Percentiles rank a stretch among this genome's conserved stretches.
Evolutionary conservation across 2,888 invertebrate genomes (phyloP).

Genomic region (Neuroscelio doddi): DNA sequence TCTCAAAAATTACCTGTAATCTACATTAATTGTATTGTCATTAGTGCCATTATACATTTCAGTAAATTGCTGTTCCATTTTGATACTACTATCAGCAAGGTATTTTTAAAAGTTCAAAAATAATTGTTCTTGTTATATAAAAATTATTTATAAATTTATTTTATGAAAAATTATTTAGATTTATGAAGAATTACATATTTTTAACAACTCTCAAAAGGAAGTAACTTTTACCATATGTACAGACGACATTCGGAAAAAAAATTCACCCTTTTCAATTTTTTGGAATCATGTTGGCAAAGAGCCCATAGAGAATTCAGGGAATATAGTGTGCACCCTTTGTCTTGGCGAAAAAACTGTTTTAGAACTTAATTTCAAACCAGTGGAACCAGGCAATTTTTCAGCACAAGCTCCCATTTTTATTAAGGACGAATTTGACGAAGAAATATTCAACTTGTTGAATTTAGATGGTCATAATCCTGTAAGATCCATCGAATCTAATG

Average conservation of each 20-base stretch:
- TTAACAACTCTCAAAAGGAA: slow-evolving; percentile 46
- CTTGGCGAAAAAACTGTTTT: slow-evolving; percentile 56
- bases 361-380: slow-evolving; percentile 57
- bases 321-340: slow-evolving; percentile 53
- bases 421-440: slow-evolving; percentile 54
- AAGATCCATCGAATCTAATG: slow-evolving; percentile 57
- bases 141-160: neutral
- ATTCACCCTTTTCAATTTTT: slow-evolving; percentile 58
- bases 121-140: neutral
- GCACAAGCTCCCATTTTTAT: slow-evolving; percentile 66
- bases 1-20: slow-evolving; percentile 47
- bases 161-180: slow-evolving; percentile 10
- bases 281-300: slow-evolving; percentile 49
- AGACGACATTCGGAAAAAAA: slow-evolving; percentile 49
- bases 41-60: slow-evolving; percentile 47
- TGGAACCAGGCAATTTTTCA: slow-evolving; percentile 51
- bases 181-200: slow-evolving; percentile 34
- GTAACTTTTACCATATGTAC: slow-evolving; percentile 58
- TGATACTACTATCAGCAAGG: slow-evolving; percentile 32
- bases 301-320: slow-evolving; percentile 27
- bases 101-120: slow-evolving; percentile 12
- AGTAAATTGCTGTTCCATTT: slow-evolving; percentile 52
- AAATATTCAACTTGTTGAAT: slow-evolving; percentile 64
- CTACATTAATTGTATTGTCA: slow-evolving; percentile 51
- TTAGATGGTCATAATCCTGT: slow-evolving; percentile 57